Percentiles rank a stretch among this genome's conserved stretches.
Evolutionary conservation across 2,113 vertebrate genomes (phyloP).

Genomic region (Columbina picui): DNA sequence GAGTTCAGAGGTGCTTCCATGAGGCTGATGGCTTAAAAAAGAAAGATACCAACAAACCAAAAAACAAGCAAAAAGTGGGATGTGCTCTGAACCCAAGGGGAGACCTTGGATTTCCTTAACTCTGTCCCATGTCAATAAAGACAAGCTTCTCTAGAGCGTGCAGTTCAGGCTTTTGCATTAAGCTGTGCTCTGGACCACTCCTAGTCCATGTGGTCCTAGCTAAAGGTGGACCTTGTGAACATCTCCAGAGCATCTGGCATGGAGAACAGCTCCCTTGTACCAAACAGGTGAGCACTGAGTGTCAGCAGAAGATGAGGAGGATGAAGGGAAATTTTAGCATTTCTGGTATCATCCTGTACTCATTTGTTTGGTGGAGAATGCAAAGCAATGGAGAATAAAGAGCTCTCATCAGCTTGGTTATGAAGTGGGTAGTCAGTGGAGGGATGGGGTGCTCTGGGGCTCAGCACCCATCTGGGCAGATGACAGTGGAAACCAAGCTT

Average conservation of each 20-base stretch:
- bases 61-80: background rate
- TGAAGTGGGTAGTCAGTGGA: background rate
- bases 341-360: background rate
- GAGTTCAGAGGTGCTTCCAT: background rate
- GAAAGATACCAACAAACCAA: too few species aligned
- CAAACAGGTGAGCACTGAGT: accelerated
- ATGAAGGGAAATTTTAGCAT: background rate
- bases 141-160: background rate
- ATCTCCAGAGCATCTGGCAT: background rate
- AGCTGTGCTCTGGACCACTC: background rate
- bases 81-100: background rate
- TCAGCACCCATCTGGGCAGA: background rate
- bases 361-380: background rate
- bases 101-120: background rate
- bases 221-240: background rate
- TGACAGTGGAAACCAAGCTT: background rate
- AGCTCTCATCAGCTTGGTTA: background rate
- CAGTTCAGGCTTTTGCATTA: background rate
- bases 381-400: background rate
- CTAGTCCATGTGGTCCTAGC: background rate
- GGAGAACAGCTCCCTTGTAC: background rate
- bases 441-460: background rate
- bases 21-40: background rate
- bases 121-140: background rate
- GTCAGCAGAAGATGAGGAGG: background rate